phyloP scores from a whole-genome alignment of 2,113 vertebrate species.

The Clupea harengus region DNA sequence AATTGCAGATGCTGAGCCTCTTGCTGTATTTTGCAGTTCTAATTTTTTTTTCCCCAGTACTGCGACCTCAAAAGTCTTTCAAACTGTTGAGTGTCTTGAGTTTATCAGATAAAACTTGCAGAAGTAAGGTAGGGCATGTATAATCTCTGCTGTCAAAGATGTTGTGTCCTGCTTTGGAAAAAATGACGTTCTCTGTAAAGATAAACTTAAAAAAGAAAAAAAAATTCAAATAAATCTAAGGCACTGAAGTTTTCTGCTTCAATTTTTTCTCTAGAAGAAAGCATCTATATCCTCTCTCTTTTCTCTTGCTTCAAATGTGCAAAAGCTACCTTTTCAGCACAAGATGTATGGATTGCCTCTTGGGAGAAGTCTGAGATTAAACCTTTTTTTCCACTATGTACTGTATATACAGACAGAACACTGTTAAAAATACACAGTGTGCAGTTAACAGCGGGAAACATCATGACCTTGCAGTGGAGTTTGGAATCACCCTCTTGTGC shows the following conservation, averaged over 20 bases:
- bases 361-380: not conserved
- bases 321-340: not conserved
- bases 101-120: slow-evolving; percentile 10
- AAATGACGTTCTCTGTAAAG: not conserved
- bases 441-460: not conserved
- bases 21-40: not conserved
- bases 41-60: not conserved
- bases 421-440: not conserved
- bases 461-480: not conserved
- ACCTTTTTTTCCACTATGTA: not conserved
- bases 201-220: not conserved
- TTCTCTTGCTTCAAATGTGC: not conserved
- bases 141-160: not conserved
- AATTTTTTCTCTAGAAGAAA: not conserved
- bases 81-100: slow-evolving; percentile 9
- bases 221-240: not conserved
- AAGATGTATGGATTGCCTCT: not conserved
- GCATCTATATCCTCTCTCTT: not conserved
- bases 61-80: slow-evolving; percentile 12
- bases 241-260: not conserved
- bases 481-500: not conserved
- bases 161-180: not conserved
- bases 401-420: not conserved
- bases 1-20: not conserved
- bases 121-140: slow-evolving; percentile 5